These are phyloP conservation scores for Alca torda DNA, from an alignment of 2,797 vertebrate genomes.

Conservation along the genomic window DNA sequence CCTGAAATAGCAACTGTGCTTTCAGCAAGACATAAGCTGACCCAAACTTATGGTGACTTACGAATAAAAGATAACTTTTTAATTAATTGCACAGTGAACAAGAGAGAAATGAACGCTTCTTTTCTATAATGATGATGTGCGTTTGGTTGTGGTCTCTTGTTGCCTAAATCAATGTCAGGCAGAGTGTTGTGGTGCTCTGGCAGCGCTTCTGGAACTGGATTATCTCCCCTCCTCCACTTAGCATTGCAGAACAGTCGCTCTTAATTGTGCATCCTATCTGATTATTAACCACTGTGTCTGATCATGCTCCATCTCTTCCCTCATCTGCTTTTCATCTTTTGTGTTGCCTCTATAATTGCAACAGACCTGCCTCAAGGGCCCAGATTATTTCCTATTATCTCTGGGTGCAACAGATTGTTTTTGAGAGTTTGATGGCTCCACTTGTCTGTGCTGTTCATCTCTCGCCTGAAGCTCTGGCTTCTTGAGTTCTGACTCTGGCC, in stretches of 20 bases:
- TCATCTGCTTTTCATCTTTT: slow-evolving; percentile 29
- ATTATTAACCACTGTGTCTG: slow-evolving; percentile 6
- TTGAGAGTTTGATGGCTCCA: not conserved
- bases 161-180: slow-evolving; percentile 3
- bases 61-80: not conserved
- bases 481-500: not conserved
- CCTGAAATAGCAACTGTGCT: not conserved
- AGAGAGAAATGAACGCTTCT: not conserved
- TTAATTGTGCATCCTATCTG: slow-evolving; percentile 29
- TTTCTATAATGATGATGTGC: not conserved
- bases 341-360: not conserved
- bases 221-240: slow-evolving; percentile 23
- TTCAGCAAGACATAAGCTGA: not conserved
- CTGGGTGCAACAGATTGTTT: not conserved
- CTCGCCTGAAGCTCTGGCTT: not conserved
- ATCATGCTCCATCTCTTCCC: not conserved
- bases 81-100: slow-evolving; percentile 7
- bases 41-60: not conserved
- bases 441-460: not conserved
- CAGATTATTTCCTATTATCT: not conserved
- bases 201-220: slow-evolving; percentile 30
- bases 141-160: not conserved
- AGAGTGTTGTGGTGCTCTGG: slow-evolving; percentile 21
- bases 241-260: not conserved
- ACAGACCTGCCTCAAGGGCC: not conserved